Base-by-base conservation (phyloP, 2,888 invertebrate genomes). In the Drosophila eohydei region DNA sequence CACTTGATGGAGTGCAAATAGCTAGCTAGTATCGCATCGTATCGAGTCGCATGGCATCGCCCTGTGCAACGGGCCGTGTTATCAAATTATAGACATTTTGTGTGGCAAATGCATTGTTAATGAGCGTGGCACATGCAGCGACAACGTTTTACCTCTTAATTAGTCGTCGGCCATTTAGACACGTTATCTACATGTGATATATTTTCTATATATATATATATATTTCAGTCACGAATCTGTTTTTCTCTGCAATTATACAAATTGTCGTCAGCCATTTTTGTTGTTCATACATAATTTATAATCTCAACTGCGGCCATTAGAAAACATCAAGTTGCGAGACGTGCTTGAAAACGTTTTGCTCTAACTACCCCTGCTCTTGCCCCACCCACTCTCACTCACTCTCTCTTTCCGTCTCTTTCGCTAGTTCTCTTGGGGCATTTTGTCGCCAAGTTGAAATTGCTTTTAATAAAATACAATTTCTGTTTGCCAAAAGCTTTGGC, bases 1-100 rank as follows among this genome's bases (percentile, higher is more conserved):
- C 86, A 86, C 86, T 86, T 86, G 88, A 85, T 88, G 76, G 86
- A 86, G 86, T 85, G 88, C 80, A 86, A 86, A 88, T 67, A 75
- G 68, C 34, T 28, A 62, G 36, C 21, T 36, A 12, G 36, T 9
- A 28, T 46, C 30, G 48, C 11, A n/a, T 32, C 50, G 32, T 36
- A 55, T 32, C 12, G 48, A 30, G 8, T 32, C 16, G 16, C 32
- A 16, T 11, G 11, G 32, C 63, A 58, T n/a, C 69, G 50, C 59
- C 58, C 56, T 76, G 82, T 72, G 71, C 83, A 77, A 56, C 81
- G 69, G 68, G 77, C 74, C 80, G 81, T 80, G 70, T 78, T 85
- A 88, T 85, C 83, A 85, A 82, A 85, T 87, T 87, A 85, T 77
- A 71, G 74, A 62, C 71, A 78, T 74, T 80, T 80, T 70, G 65